A percentile compares a stretch with the other conserved stretches of the same genome.
Evolutionary conservation across 2,888 invertebrate genomes (phyloP).

Genomic region (Branchinecta sandiegonensis): DNA sequence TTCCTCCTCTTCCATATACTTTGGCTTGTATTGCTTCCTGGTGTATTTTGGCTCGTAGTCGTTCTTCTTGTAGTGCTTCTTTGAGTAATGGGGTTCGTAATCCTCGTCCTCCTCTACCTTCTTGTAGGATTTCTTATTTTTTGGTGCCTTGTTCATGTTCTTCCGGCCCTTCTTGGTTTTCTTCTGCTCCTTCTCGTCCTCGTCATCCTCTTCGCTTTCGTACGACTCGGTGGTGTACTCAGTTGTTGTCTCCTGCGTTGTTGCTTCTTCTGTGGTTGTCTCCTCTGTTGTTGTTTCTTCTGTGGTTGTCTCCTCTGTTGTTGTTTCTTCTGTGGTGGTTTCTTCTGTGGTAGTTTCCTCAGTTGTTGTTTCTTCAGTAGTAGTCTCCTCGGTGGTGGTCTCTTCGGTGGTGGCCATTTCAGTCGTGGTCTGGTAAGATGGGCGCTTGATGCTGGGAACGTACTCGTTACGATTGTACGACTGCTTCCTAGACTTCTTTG

Average conservation of each 20-base stretch:
- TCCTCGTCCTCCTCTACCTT: background rate
- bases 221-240: background rate
- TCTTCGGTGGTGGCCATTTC: background rate
- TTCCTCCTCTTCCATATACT: background rate
- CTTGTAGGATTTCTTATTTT: background rate
- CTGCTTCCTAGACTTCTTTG: too few relatives aligned
- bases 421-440: background rate
- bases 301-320: background rate
- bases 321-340: background rate
- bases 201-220: background rate
- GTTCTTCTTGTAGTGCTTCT: background rate
- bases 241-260: conserved; percentile 12
- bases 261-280: background rate
- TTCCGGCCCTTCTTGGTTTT: background rate
- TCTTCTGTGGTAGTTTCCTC: conserved; percentile 4
- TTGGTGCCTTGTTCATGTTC: background rate
- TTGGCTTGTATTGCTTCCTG: background rate
- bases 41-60: background rate
- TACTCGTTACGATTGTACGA: background rate
- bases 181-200: background rate
- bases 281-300: background rate
- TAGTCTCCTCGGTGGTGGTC: background rate
- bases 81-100: background rate
- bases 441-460: background rate
- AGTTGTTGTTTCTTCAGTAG: background rate